Conservation (phyloP, 2,113 vertebrate genomes). For the Nestor notabilis region DNA sequence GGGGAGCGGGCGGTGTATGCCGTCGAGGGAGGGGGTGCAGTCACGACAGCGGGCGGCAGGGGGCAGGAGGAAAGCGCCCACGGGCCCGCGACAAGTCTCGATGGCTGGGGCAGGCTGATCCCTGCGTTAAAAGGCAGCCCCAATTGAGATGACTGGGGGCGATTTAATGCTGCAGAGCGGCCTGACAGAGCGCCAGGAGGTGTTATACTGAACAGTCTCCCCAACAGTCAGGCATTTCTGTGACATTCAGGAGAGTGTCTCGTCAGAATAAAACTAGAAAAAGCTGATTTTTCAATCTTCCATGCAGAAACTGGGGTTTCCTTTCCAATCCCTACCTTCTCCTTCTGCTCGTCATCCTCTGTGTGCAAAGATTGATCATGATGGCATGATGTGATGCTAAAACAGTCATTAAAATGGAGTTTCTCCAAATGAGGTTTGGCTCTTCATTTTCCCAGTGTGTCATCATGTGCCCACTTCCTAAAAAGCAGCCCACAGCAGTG, state of each 20-base stretch:
- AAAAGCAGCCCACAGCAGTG: slow-evolving; percentile 8
- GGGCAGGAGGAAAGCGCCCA: neutral
- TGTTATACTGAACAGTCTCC: neutral
- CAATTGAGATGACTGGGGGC: neutral
- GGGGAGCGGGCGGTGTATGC: too few relatives aligned
- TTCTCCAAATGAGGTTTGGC: neutral
- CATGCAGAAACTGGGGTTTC: neutral
- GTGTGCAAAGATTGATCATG: neutral
- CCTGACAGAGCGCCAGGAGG: neutral
- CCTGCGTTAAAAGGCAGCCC: neutral
- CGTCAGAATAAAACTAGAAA: neutral
- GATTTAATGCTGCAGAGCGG: neutral
- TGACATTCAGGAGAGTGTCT: neutral
- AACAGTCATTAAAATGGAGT: neutral
- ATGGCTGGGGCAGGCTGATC: neutral
- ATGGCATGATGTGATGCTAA: neutral
- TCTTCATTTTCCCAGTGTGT: neutral
- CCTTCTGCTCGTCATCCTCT: neutral
- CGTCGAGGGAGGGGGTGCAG: neutral
- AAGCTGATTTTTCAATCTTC: neutral
- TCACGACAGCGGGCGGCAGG: neutral
- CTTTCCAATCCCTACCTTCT: neutral
- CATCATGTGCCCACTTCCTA: slow-evolving; percentile 1
- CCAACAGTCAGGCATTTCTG: neutral
- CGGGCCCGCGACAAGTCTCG: neutral